Evolutionary conservation across 2,888 invertebrate species (phyloP), one percentile per base, ranked within the genome.

Genomic region (Saturnia japonica): DNA sequence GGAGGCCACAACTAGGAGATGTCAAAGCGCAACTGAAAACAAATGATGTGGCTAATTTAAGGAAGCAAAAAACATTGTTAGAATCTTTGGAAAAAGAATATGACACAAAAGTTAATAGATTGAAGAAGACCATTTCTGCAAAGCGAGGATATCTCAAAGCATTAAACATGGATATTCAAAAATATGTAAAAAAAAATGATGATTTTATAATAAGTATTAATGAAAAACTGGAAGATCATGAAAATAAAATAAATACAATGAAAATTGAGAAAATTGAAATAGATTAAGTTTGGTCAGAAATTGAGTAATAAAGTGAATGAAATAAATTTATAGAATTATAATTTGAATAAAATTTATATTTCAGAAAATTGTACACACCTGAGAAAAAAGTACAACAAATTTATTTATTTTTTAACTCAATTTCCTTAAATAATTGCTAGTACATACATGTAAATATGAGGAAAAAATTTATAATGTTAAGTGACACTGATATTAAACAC

Each of bases 281-380:
- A 67, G 84, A 89, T 70, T 82, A 87, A 45, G 76, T 78, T 71
- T 90, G 89, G 89, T 81, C 82, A 72, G 84, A 85, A 54, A 86
- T 85, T 82, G 85, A 88, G 70, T 76, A 87, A 78, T 19, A 82
- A 87, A 75, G 71, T 78, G 71, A 79, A 85, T 82, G 73, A 84
- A 88, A 89, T 84, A 86, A 85, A 88, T 77, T 85, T 80, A 81
- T 80, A 77, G 79, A 71, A 74, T 78, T 80, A 80, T 85, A 83
- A 85, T 85, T 89, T 91, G 90, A 92, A 89, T 92, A 93, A 91
- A 91, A 89, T 91, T 91, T 93, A 91, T 93, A 91, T 92, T 93
- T 93, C 91, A 88, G 91, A 93, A 92, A 92, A 92, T 91, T 92
- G 91, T 93, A 93, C 93, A 93, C 89, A 92, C 88, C 86, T 88